These are phyloP conservation scores for Coelogynopora nodosa DNA, from an alignment of 2,888 invertebrate genomes.

Conservation along the genomic window DNA sequence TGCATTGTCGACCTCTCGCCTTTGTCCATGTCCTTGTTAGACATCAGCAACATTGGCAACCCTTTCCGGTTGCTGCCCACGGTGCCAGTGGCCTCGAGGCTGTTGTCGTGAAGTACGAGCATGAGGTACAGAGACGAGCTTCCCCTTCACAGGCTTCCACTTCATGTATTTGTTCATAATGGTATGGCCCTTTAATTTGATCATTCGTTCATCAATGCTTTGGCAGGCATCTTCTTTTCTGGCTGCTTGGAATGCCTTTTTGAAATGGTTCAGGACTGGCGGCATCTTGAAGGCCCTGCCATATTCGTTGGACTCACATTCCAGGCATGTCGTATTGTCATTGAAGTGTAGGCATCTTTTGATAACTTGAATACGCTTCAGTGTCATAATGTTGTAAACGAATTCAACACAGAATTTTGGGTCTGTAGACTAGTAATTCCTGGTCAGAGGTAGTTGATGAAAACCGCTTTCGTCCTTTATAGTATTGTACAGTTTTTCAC, in stretches of 20 bases:
- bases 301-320: neutral
- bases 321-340: neutral
- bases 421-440: neutral
- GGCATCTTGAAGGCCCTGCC: neutral
- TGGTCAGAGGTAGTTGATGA: neutral
- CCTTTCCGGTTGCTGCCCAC: too few relatives aligned
- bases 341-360: conserved; percentile 8
- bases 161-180: too few relatives aligned
- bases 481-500: too few relatives aligned
- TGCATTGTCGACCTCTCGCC: neutral
- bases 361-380: neutral
- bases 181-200: neutral
- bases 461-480: too few relatives aligned
- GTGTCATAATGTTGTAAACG: conserved; percentile 8
- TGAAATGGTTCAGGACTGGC: neutral
- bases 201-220: neutral
- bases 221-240: neutral
- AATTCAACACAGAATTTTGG: neutral
- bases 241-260: conserved; percentile 5
- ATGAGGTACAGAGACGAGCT: neutral
- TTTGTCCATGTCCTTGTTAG: neutral
- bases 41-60: neutral
- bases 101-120: neutral
- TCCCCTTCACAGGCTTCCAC: too few relatives aligned
- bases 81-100: neutral